phyloP scores from a whole-genome alignment of 2,797 vertebrate species.

The Fratercula arctica region DNA sequence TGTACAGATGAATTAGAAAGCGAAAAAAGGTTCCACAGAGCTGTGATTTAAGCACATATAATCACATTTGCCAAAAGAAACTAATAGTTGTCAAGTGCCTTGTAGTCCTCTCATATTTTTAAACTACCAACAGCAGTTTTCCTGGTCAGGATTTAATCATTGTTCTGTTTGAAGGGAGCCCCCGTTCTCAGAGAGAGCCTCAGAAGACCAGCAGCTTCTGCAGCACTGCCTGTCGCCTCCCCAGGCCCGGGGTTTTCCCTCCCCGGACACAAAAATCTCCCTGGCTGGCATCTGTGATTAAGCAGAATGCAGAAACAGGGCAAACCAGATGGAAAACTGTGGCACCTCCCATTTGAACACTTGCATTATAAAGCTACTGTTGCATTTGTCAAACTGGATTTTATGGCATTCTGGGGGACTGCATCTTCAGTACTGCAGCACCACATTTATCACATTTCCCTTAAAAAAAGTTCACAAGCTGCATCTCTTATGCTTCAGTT shows the following conservation, averaged over 20 bases:
- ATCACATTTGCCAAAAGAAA: neutral
- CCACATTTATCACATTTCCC: fast-evolving
- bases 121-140: neutral
- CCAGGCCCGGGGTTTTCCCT: neutral
- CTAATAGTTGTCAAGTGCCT: neutral
- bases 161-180: neutral
- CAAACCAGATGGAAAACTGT: neutral
- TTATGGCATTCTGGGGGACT: neutral
- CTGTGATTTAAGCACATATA: neutral
- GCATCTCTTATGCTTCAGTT: neutral
- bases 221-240: neutral
- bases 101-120: neutral
- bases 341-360: neutral
- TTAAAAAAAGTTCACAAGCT: neutral
- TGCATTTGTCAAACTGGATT: neutral
- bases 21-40: neutral
- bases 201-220: neutral
- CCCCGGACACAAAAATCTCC: neutral
- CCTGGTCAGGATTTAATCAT: neutral
- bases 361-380: neutral
- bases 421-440: neutral
- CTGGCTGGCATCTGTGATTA: neutral
- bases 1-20: neutral
- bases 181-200: neutral
- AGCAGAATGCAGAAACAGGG: neutral